These are phyloP conservation scores for Phrynocephalus vlangalii DNA, from an alignment of 2,797 vertebrate genomes.

Conservation along the genomic window DNA sequence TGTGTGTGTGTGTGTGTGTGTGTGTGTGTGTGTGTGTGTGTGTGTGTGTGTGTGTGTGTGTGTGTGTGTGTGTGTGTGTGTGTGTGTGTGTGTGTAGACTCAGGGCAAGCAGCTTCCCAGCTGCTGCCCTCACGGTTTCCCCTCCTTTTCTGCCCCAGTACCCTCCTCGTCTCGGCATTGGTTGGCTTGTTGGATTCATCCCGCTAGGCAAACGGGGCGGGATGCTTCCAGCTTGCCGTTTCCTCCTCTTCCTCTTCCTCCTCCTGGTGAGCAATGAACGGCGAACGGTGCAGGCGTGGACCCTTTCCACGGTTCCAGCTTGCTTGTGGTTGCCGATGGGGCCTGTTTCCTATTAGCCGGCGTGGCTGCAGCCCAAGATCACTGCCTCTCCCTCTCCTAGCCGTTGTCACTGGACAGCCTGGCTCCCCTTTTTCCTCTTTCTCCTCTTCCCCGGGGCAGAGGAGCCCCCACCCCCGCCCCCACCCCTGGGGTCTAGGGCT, in stretches of 20 bases:
- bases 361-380: background rate
- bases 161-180: background rate
- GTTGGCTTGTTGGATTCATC: slow-evolving; percentile 50
- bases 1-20: background rate
- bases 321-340: slow-evolving; percentile 50
- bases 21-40: background rate
- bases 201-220: slow-evolving; percentile 58
- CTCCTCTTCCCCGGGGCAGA: background rate
- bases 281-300: background rate
- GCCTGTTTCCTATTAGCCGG: slow-evolving; percentile 55
- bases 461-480: too few relatives aligned
- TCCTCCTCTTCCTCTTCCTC: background rate
- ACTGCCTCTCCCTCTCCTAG: background rate
- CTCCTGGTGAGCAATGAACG: slow-evolving; percentile 12
- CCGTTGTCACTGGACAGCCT: too few relatives aligned
- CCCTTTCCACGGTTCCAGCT: slow-evolving; percentile 49
- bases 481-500: too few relatives aligned
- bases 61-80: background rate
- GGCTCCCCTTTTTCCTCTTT: background rate
- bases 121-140: slow-evolving; percentile 40
- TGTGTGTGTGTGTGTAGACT: background rate
- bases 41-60: background rate
- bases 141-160: background rate
- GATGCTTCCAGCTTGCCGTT: slow-evolving; percentile 41
- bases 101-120: slow-evolving; percentile 45